Evolutionary conservation across 2,888 invertebrate species (phyloP), one percentile per base, ranked within the genome.

Genomic region (Apodemia mormo): DNA sequence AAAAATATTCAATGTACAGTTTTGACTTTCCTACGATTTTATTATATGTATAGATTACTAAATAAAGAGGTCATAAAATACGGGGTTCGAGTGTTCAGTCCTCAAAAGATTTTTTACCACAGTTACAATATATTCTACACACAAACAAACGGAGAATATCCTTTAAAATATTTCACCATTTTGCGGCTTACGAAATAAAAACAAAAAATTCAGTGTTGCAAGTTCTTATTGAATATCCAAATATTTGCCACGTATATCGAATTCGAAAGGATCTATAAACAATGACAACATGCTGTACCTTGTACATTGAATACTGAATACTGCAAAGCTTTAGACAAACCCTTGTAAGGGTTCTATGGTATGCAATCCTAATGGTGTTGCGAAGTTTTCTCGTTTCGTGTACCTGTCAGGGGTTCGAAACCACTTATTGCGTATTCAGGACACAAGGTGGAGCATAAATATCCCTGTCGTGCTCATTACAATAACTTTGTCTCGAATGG

Each of bases 381-480:
- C 58, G 58, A 58, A 58, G 58, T 58, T 58, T 58, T 58, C 58
- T 30, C 30, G 10, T 58, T 22, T 9, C 5, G 68, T 33, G 49
- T 68, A 68, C 68, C 68, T 68, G 68, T 68, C 68, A 49, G 52
- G 68, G 68, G 49, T 49, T 68, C 40, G 69, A 75, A 74, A 66
- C 76, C 76, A 74, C 83, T 90, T 89, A 90, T 92, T 90, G 80
- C 73, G 83, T 91, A 92, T 92, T 90, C 92, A 81, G 87, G 84
- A 80, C 82, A 90, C 90, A 83, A 89, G 88, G 83, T 76, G 74
- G 74, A 87, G 89, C 92, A 92, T 92, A 93, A 93, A 92, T 92
- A 93, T 92, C 90, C 87, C 85, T 88, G 89, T 89, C 91, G 86
- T 82, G 78, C 90, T 91, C 90, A 90, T 92, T 92, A 92, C 89